Conservation (phyloP, 2,797 vertebrate genomes). For the Myotis daubentonii region DNA sequence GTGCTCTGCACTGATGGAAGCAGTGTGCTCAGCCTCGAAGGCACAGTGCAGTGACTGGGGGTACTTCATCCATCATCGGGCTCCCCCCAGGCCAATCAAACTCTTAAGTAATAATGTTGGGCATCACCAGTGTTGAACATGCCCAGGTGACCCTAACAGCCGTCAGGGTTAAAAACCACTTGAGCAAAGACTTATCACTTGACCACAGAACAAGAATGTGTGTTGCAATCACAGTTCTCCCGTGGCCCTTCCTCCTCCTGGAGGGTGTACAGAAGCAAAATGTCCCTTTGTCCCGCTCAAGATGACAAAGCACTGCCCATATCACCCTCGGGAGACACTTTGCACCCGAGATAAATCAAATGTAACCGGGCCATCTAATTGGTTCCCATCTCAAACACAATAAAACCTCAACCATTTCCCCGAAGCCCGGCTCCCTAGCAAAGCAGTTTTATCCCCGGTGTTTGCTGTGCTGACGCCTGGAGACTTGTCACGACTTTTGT, state of each 20-base stretch:
- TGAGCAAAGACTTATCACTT: background rate
- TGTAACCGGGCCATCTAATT: background rate
- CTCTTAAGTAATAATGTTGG: background rate
- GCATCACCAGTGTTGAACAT: background rate
- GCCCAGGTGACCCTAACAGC: background rate
- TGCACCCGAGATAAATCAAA: constrained; percentile 21
- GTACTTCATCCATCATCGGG: background rate
- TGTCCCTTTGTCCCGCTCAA: background rate
- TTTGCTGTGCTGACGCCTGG: background rate
- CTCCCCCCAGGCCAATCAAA: background rate
- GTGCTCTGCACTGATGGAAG: background rate
- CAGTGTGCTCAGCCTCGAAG: background rate
- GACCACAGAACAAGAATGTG: background rate
- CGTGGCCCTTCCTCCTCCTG: background rate
- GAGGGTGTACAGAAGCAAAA: background rate
- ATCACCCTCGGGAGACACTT: background rate
- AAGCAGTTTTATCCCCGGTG: background rate
- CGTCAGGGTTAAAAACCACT: background rate
- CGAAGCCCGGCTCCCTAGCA: background rate
- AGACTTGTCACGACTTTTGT: background rate
- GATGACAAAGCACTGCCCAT: background rate
- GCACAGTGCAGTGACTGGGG: background rate
- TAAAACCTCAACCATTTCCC: background rate
- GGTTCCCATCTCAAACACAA: background rate
- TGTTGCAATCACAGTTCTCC: background rate